Conservation (phyloP, 2,888 invertebrate species). For the Tachina grossa region DNA sequence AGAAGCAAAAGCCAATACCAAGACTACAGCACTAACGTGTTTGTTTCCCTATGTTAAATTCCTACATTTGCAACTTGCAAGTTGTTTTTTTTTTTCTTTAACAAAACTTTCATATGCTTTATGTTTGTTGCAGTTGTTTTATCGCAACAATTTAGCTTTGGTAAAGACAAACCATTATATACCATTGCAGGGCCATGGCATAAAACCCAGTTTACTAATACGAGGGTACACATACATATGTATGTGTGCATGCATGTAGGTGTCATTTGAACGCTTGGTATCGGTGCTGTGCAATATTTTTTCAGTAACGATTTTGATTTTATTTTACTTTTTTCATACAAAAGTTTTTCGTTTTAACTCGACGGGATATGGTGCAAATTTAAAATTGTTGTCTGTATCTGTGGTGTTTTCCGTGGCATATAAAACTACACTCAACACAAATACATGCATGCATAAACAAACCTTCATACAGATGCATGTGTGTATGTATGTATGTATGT, state of each 20-base stretch:
- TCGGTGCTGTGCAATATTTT: constrained; percentile 9
- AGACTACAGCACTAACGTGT: background rate
- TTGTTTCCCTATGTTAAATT: background rate
- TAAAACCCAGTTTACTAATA: constrained; percentile 35
- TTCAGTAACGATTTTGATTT: constrained; percentile 18
- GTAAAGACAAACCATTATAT: constrained; percentile 49
- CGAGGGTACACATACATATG: background rate
- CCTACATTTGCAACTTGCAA: background rate
- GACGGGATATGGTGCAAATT: constrained; percentile 59
- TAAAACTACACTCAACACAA: constrained; percentile 29
- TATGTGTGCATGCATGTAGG: background rate
- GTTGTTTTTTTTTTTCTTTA: background rate
- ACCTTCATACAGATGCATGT: background rate
- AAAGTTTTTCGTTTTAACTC: constrained; percentile 26
- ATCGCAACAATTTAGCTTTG: constrained; percentile 65
- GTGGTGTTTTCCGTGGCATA: constrained; percentile 50
- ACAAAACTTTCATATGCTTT: constrained; percentile 48
- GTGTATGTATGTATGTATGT: background rate
- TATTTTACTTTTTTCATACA: constrained; percentile 3
- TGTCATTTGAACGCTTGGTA: constrained; percentile 29
- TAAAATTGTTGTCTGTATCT: constrained; percentile 57
- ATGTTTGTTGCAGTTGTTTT: constrained; percentile 44
- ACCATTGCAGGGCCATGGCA: background rate
- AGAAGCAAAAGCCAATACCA: background rate
- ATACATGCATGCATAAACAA: background rate